Percentiles rank a stretch among this genome's conserved stretches.
phyloP scores from a whole-genome alignment of 1,140 invertebrate species.

The Saccostrea glomerata region DNA sequence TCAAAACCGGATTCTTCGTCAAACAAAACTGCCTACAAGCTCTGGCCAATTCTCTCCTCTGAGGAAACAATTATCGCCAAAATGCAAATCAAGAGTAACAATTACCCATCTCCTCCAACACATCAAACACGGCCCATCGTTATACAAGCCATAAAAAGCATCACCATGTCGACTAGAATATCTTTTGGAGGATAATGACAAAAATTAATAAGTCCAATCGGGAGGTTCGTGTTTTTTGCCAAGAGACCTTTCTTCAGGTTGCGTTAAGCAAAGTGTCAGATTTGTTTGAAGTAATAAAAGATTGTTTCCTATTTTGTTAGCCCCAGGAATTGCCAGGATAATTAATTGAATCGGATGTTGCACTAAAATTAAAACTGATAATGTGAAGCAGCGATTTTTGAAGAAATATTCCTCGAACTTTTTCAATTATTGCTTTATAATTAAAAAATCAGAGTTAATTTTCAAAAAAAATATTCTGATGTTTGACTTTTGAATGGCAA shows the following conservation, averaged over 20 bases:
- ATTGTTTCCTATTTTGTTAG: constrained; percentile 25
- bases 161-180: constrained; percentile 20
- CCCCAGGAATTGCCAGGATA: background rate
- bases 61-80: constrained; percentile 33
- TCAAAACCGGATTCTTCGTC: background rate
- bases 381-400: background rate
- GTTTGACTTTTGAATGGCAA: too few relatives aligned
- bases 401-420: background rate
- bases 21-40: background rate
- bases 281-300: constrained; percentile 29
- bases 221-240: constrained; percentile 11
- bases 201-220: constrained; percentile 25
- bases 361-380: background rate
- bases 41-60: background rate
- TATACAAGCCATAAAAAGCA: constrained; percentile 20
- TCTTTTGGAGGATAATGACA: constrained; percentile 30
- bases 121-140: background rate
- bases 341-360: constrained; percentile 32
- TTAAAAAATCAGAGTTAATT: background rate
- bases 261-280: background rate
- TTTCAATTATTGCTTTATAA: background rate
- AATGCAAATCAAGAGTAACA: constrained; percentile 36
- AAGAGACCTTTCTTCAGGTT: background rate
- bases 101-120: constrained; percentile 8
- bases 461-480: background rate